These are phyloP conservation scores for Diarsia rubi DNA, from an alignment of 2,888 invertebrate species.

Conservation along the genomic window DNA sequence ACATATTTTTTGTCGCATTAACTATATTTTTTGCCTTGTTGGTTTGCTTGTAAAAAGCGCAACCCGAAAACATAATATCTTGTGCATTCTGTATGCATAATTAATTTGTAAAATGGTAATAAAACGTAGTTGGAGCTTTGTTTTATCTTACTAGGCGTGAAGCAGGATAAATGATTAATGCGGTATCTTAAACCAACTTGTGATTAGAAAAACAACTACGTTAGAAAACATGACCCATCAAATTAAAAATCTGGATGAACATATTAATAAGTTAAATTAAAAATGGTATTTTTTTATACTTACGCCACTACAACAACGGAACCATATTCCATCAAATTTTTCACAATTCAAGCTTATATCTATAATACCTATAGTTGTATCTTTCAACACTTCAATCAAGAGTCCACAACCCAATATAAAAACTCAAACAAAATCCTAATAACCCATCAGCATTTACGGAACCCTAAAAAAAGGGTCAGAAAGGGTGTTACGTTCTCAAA, in stretches of 20 bases:
- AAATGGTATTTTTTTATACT: background rate
- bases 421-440: conserved; percentile 4
- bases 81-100: conserved; percentile 16
- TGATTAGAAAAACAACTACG: background rate
- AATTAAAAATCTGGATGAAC: no score
- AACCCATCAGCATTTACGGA: conserved; percentile 25
- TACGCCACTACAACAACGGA: background rate
- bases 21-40: conserved; percentile 14
- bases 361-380: no score
- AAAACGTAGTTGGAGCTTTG: background rate
- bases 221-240: no score
- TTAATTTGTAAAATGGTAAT: conserved; percentile 20
- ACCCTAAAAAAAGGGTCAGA: conserved; percentile 55
- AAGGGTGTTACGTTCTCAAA: conserved; percentile 41
- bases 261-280: no score
- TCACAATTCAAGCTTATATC: background rate
- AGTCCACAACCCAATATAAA: conserved; percentile 7
- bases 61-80: conserved; percentile 11
- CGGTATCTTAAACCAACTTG: background rate
- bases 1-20: conserved; percentile 30
- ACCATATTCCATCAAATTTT: background rate
- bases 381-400: background rate
- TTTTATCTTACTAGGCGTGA: background rate
- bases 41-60: conserved; percentile 22
- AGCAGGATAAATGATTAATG: background rate